A percentile compares a stretch with the other conserved stretches of the same genome.
These are phyloP conservation scores for Trissonchulus sp. DNA, from an alignment of 2,888 invertebrate species.

Conservation along the genomic window DNA sequence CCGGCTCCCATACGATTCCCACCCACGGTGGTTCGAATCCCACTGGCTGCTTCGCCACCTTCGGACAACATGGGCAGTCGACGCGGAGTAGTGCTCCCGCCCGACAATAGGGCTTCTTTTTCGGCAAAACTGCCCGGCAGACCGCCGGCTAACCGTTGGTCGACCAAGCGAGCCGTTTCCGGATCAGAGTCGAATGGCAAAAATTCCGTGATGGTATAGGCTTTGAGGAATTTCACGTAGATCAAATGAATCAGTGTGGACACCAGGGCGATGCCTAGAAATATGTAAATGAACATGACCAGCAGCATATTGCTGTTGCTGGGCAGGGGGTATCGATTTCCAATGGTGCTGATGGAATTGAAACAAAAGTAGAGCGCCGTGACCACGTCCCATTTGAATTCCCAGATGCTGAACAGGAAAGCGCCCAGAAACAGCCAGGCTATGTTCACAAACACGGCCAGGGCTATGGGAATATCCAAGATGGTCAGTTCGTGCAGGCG, in stretches of 20 bases:
- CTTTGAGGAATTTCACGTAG: slow-evolving; percentile 12
- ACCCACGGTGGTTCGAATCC: background rate
- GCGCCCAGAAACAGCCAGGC: slow-evolving; percentile 27
- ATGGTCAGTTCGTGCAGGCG: slow-evolving; percentile 16
- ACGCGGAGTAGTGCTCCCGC: background rate
- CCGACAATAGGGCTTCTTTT: background rate
- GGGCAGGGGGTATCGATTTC: slow-evolving; percentile 2
- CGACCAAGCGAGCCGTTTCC: too few relatives aligned
- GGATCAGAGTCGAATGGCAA: background rate
- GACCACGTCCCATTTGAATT: slow-evolving; percentile 18
- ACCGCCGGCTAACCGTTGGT: background rate
- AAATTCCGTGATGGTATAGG: background rate
- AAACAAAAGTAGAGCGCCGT: slow-evolving; percentile 15
- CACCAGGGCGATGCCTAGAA: slow-evolving; percentile 10
- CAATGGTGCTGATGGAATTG: slow-evolving; percentile 18
- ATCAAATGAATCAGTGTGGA: background rate
- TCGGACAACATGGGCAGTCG: background rate
- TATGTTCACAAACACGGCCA: slow-evolving; percentile 21
- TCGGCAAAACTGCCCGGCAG: background rate
- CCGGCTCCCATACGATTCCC: background rate
- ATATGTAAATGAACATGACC: slow-evolving; percentile 17
- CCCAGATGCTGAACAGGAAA: slow-evolving; percentile 20
- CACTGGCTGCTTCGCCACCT: background rate
- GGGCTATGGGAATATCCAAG: slow-evolving; percentile 22
- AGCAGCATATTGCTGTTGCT: background rate